Conservation (phyloP, 1,140 invertebrate genomes). For the Conopomorpha cramerella region DNA sequence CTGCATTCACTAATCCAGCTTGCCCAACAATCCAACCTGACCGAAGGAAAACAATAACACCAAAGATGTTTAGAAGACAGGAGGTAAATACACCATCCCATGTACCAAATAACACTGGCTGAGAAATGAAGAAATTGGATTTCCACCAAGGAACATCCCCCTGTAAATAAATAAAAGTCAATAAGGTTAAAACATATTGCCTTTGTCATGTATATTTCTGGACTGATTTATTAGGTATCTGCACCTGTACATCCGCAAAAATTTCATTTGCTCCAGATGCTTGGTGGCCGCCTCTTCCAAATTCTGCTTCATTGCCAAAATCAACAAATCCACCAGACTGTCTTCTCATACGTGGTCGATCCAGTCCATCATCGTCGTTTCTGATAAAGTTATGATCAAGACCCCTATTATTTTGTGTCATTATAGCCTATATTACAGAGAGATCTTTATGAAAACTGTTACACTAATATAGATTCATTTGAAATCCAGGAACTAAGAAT, state of each 20-base stretch:
- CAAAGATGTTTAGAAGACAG: constrained; percentile 95
- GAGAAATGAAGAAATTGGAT: constrained; percentile 90
- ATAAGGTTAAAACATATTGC: too few relatives aligned
- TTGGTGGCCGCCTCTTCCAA: constrained; percentile 77
- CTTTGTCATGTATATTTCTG: too few relatives aligned
- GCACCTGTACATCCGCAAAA: constrained; percentile 86
- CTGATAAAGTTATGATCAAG: too few relatives aligned
- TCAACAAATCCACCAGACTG: constrained; percentile 71
- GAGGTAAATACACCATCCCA: constrained; percentile 97
- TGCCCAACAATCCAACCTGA: constrained; percentile 97
- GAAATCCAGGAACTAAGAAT: too few relatives aligned
- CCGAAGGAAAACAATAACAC: constrained; percentile 94
- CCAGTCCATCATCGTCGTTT: constrained; percentile 35
- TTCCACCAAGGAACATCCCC: constrained; percentile 88
- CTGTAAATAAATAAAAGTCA: too few relatives aligned
- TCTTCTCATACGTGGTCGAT: constrained; percentile 45
- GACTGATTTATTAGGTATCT: too few relatives aligned
- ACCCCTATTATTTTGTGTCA: too few relatives aligned
- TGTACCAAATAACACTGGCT: constrained; percentile 93
- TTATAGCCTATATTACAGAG: too few relatives aligned
- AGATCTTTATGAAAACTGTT: too few relatives aligned
- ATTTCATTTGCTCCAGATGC: constrained; percentile 85
- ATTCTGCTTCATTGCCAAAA: constrained; percentile 72
- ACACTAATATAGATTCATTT: too few relatives aligned
- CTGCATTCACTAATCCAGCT: constrained; percentile 86